Percentiles rank a stretch among this genome's conserved stretches.
These are phyloP conservation scores for Keiferia lycopersicella DNA, from an alignment of 2,888 invertebrate genomes.

Conservation along the genomic window DNA sequence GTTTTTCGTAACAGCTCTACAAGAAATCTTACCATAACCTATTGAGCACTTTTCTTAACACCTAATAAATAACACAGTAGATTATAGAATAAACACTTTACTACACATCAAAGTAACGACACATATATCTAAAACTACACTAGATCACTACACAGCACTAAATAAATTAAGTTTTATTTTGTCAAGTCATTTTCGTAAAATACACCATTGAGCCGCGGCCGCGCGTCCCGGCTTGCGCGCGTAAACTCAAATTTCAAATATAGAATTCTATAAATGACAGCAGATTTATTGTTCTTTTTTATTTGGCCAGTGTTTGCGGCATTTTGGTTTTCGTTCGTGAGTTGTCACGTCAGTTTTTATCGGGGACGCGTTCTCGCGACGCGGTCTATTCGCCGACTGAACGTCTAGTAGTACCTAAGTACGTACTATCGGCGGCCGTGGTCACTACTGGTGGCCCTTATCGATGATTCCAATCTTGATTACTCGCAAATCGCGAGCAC, in stretches of 20 bases:
- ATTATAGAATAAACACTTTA: no score
- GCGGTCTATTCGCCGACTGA: conserved; percentile 70
- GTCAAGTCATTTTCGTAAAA: conserved; percentile 43
- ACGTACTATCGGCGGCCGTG: conserved; percentile 43
- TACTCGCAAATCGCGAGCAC: conserved; percentile 56
- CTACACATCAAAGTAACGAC: conserved; percentile 29
- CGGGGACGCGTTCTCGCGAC: conserved; percentile 47
- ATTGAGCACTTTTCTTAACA: conserved; percentile 39
- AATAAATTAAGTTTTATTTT: conserved; percentile 35
- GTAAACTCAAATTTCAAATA: conserved; percentile 37
- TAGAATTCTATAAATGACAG: conserved; percentile 21
- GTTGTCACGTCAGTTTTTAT: conserved; percentile 33
- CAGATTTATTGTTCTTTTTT: conserved; percentile 44
- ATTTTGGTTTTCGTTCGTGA: conserved; percentile 42
- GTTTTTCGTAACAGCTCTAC: conserved; percentile 33
- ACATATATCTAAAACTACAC: conserved; percentile 30
- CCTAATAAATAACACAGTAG: conserved; percentile 16
- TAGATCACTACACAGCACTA: conserved; percentile 34
- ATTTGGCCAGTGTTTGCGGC: conserved; percentile 49
- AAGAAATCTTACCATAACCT: conserved; percentile 45
- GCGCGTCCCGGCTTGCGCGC: conserved; percentile 51
- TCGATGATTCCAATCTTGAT: conserved; percentile 77
- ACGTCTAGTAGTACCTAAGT: conserved; percentile 37
- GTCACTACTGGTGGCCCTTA: conserved; percentile 50
- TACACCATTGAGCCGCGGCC: conserved; percentile 39